Evolutionary conservation across 2,888 invertebrate species (phyloP).

Genomic region (Eudemis profundana): DNA sequence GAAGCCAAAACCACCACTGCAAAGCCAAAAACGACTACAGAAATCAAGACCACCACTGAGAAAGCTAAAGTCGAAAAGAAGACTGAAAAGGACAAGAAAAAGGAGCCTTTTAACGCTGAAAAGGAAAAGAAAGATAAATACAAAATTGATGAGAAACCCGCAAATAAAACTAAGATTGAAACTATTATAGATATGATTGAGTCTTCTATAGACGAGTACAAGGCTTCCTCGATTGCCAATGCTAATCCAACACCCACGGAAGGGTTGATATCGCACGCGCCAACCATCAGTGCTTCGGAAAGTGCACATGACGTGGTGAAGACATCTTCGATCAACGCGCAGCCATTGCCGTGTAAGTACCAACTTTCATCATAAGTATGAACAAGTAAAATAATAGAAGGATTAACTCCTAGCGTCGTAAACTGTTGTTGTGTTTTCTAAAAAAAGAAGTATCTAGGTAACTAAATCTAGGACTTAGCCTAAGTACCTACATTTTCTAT

Average conservation of each 20-base stretch:
- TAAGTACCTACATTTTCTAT: too few species aligned
- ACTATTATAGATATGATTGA: slow-evolving; percentile 64
- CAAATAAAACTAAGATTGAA: slow-evolving; percentile 61
- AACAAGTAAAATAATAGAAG: too few species aligned
- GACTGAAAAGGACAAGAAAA: slow-evolving; percentile 68
- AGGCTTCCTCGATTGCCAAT: slow-evolving; percentile 50
- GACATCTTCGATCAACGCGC: slow-evolving; percentile 69
- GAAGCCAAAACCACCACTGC: slow-evolving; percentile 51
- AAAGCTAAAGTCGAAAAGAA: slow-evolving; percentile 56
- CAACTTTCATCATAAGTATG: neutral
- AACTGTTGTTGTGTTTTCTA: too few species aligned
- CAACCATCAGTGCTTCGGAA: slow-evolving; percentile 52
- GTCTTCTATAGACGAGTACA: slow-evolving; percentile 64
- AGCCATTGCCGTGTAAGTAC: slow-evolving; percentile 71
- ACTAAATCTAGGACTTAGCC: too few species aligned
- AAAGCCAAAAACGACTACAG: slow-evolving; percentile 53
- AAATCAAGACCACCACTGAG: slow-evolving; percentile 54
- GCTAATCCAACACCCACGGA: slow-evolving; percentile 73
- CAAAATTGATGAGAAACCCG: slow-evolving; percentile 62
- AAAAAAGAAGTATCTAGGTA: too few species aligned
- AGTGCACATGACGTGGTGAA: slow-evolving; percentile 55
- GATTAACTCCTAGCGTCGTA: neutral
- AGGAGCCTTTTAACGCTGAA: slow-evolving; percentile 61
- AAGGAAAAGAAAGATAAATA: slow-evolving; percentile 72
- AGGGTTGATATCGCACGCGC: slow-evolving; percentile 61